phyloP scores from a whole-genome alignment of 2,113 vertebrate species.

The human (Homo sapiens) region DNA sequence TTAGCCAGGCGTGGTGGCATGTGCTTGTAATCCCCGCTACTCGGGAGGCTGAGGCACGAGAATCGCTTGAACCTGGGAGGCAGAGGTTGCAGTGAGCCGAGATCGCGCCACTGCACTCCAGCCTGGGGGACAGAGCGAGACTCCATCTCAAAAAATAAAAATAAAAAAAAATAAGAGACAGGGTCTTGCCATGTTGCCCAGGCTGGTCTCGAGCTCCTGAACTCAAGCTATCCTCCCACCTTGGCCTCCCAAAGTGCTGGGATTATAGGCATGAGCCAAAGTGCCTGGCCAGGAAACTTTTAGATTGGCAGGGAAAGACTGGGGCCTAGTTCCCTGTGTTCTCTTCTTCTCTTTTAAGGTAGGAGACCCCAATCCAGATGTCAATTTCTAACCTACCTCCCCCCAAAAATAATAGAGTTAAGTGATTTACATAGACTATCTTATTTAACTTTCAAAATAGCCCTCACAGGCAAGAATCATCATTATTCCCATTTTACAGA shows the following conservation, averaged over 20 bases:
- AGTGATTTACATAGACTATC: neutral
- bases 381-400: neutral
- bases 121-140: neutral
- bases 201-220: too few species aligned
- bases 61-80: neutral
- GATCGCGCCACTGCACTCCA: neutral
- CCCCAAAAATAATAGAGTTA: neutral
- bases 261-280: too few species aligned
- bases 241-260: too few species aligned
- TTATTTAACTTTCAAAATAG: neutral
- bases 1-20: too few species aligned
- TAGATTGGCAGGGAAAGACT: neutral
- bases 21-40: too few species aligned
- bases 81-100: neutral
- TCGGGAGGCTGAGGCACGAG: too few species aligned
- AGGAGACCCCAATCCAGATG: neutral
- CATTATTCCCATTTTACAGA: neutral
- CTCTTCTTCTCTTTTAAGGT: neutral
- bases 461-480: neutral
- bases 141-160: neutral
- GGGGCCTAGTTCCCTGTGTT: neutral
- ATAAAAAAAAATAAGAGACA: neutral
- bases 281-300: too few species aligned
- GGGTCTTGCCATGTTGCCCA: too few species aligned
- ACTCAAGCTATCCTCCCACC: too few species aligned